These are phyloP conservation scores for Acyrthosiphon pisum DNA, from an alignment of 1,140 invertebrate genomes.

Conservation along the genomic window DNA sequence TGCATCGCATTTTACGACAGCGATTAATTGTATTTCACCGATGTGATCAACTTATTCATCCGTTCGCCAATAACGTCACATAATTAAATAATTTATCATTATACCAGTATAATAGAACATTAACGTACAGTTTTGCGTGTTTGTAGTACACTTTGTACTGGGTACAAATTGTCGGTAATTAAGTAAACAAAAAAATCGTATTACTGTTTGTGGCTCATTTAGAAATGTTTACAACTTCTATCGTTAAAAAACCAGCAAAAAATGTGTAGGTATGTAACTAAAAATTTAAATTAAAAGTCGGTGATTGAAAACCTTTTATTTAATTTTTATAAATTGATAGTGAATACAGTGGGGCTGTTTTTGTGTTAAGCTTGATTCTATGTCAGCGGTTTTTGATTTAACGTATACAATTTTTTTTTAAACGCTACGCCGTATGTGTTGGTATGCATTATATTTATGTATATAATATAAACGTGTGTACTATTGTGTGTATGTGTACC, in stretches of 20 bases:
- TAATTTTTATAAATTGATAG: neutral
- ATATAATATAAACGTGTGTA: neutral
- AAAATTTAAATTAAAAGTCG: neutral
- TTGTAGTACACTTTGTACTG: neutral
- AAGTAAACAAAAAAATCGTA: conserved; percentile 14
- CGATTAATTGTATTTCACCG: neutral
- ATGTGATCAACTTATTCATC: neutral
- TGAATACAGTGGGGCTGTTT: neutral
- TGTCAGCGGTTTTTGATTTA: neutral
- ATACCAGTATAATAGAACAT: neutral
- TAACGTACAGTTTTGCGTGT: neutral
- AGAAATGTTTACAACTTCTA: neutral
- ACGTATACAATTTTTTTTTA: neutral
- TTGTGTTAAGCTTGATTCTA: neutral
- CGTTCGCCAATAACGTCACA: neutral
- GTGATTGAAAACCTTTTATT: neutral
- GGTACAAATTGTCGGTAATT: neutral
- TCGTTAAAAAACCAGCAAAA: neutral
- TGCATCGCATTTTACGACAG: neutral
- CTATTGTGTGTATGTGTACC: neutral
- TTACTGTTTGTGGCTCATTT: neutral
- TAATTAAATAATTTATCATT: conserved; percentile 11
- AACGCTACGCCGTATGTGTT: neutral
- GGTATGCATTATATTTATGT: neutral
- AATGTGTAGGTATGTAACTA: neutral